Evolutionary conservation across 2,888 invertebrate genomes (phyloP).

Genomic region (Volucella zonaria): DNA sequence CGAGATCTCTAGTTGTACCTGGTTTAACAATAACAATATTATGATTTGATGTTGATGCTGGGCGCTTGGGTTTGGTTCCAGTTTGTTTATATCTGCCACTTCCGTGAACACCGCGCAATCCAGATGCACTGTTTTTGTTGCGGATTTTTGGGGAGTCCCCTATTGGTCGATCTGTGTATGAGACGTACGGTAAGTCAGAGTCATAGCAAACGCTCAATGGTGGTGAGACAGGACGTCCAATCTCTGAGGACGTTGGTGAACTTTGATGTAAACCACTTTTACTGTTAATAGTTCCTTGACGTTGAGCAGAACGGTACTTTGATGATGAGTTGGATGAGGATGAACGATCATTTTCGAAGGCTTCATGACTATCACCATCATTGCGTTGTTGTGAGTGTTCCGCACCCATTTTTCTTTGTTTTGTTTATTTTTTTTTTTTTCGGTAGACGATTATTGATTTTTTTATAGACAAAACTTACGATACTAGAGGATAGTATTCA

Average conservation of each 20-base stretch:
- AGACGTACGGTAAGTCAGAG: constrained; percentile 94
- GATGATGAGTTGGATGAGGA: constrained; percentile 74
- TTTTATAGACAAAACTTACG: constrained; percentile 14
- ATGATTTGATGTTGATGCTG: constrained; percentile 84
- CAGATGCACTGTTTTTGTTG: constrained; percentile 82
- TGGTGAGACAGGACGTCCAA: constrained; percentile 88
- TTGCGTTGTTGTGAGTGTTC: constrained; percentile 84
- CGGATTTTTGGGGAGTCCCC: constrained; percentile 94
- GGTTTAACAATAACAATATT: constrained; percentile 93
- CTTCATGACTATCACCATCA: constrained; percentile 78
- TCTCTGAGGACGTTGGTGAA: constrained; percentile 79
- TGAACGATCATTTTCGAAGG: constrained; percentile 76
- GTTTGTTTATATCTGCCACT: constrained; percentile 79
- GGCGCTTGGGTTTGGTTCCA: constrained; percentile 81
- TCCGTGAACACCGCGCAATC: constrained; percentile 76
- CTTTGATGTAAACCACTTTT: constrained; percentile 76
- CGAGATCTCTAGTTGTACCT: constrained; percentile 84
- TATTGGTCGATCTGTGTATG: constrained; percentile 94
- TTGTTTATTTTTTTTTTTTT: constrained; percentile 10
- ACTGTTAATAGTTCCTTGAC: constrained; percentile 70
- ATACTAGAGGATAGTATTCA: neutral
- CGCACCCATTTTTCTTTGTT: constrained; percentile 84
- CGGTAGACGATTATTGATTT: constrained; percentile 37
- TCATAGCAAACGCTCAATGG: constrained; percentile 95
- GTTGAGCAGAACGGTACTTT: constrained; percentile 76